Conservation (phyloP, 2,888 invertebrate genomes). For the Watsonalla cultraria region DNA sequence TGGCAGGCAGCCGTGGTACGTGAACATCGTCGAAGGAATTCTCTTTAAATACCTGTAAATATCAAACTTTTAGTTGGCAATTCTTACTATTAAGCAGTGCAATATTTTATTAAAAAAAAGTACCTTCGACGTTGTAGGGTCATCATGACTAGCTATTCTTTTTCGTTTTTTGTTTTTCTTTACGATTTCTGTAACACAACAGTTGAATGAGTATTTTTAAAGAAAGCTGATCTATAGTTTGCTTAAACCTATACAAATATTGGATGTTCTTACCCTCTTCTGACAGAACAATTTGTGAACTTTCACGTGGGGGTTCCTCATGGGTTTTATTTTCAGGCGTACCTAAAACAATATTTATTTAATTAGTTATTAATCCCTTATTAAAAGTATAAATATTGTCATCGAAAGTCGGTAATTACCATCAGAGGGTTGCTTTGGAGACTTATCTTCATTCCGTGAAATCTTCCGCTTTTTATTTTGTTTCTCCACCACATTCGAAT, state of each 20-base stretch:
- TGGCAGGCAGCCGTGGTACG: slow-evolving; percentile 51
- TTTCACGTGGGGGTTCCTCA: background rate
- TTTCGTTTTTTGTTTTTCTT: slow-evolving; percentile 51
- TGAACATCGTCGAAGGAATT: slow-evolving; percentile 45
- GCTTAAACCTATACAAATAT: too few species aligned
- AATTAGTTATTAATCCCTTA: too few species aligned
- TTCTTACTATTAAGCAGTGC: too few species aligned
- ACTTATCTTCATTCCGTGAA: slow-evolving; percentile 19
- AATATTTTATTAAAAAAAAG: slow-evolving; percentile 6
- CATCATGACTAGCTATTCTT: slow-evolving; percentile 46
- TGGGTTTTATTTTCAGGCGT: background rate
- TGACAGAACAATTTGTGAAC: background rate
- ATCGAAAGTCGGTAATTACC: slow-evolving; percentile 10
- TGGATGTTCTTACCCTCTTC: background rate
- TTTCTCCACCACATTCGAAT: background rate
- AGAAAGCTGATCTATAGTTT: too few species aligned
- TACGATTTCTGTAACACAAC: slow-evolving; percentile 17
- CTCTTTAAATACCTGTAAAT: slow-evolving; percentile 46
- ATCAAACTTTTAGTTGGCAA: background rate
- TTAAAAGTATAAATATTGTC: background rate
- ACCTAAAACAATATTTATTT: background rate
- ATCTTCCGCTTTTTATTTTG: slow-evolving; percentile 36
- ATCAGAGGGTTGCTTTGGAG: slow-evolving; percentile 6
- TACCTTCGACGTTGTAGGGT: slow-evolving; percentile 41
- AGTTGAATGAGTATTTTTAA: background rate